phyloP scores from a whole-genome alignment of 2,113 vertebrate species.

The Potamarius usumacintae region DNA sequence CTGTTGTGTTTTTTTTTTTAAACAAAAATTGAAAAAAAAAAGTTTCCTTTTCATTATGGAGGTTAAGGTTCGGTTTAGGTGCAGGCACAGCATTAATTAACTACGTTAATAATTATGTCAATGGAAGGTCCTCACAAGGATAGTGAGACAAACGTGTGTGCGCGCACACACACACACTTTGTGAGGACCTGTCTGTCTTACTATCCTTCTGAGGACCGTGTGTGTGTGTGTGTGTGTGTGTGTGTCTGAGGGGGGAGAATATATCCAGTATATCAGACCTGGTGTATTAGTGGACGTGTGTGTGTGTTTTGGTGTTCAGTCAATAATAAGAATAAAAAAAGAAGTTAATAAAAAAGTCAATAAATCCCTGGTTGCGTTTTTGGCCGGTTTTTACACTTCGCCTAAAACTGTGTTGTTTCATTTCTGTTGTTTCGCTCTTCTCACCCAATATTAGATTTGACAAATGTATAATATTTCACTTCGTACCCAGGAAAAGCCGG shows the following conservation, averaged over 20 bases:
- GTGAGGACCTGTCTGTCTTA: no score
- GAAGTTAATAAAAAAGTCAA: slow-evolving; percentile 2
- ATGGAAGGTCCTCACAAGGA: no score
- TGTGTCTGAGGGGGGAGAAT: background rate
- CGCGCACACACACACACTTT: no score
- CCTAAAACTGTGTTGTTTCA: background rate
- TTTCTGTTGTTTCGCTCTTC: slow-evolving; percentile 21
- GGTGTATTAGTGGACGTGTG: background rate
- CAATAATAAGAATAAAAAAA: background rate
- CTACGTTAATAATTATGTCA: no score
- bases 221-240: no score
- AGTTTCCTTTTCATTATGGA: no score
- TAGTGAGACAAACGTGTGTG: no score
- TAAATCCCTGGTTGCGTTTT: background rate
- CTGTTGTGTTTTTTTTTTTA: no score
- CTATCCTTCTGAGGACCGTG: no score
- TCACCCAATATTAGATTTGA: slow-evolving; percentile 40
- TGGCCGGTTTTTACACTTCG: background rate
- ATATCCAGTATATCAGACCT: background rate
- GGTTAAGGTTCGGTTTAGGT: no score
- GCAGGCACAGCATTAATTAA: no score
- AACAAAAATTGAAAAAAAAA: no score
- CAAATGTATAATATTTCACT: slow-evolving; percentile 49
- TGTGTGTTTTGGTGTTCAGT: background rate
- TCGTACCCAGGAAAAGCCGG: slow-evolving; percentile 44